Conservation (phyloP, 2,888 invertebrate species). For the Stenoptilia bipunctidactyla region DNA sequence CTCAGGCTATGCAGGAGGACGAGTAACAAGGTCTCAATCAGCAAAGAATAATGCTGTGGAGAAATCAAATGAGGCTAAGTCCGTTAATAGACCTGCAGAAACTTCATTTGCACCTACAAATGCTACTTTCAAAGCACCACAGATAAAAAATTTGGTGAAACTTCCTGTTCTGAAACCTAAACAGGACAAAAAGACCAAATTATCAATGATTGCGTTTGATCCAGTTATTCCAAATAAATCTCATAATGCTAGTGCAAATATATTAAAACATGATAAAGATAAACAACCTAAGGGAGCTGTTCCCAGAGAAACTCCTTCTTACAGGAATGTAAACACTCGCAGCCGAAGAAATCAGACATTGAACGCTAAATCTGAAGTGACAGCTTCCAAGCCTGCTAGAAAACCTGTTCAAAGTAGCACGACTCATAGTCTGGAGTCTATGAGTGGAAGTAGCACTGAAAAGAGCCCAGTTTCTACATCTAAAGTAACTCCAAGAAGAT, state of each 20-base stretch:
- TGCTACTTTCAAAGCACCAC: slow-evolving; percentile 64
- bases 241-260: slow-evolving; percentile 2
- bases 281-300: background rate
- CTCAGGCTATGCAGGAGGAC: no score
- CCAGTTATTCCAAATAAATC: slow-evolving; percentile 20
- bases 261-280: background rate
- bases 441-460: background rate
- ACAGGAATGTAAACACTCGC: no score
- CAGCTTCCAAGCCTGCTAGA: background rate
- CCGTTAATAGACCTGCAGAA: slow-evolving; percentile 3
- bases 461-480: background rate
- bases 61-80: slow-evolving; percentile 8
- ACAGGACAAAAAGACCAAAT: slow-evolving; percentile 17
- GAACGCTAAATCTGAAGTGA: background rate
- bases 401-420: background rate
- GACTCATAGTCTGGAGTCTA: background rate
- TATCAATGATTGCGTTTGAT: slow-evolving; percentile 21
- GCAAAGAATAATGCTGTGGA: slow-evolving; percentile 15
- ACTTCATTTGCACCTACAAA: slow-evolving; percentile 66
- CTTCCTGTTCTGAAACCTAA: slow-evolving; percentile 25
- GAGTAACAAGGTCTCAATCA: slow-evolving; percentile 46
- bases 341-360: no score
- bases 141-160: slow-evolving; percentile 26
- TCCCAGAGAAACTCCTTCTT: background rate
- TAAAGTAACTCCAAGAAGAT: slow-evolving; percentile 15